A percentile compares a stretch with the other conserved stretches of the same genome.
Conservation (phyloP, 2,888 invertebrate genomes). For the Drosophila stalkeri region DNA sequence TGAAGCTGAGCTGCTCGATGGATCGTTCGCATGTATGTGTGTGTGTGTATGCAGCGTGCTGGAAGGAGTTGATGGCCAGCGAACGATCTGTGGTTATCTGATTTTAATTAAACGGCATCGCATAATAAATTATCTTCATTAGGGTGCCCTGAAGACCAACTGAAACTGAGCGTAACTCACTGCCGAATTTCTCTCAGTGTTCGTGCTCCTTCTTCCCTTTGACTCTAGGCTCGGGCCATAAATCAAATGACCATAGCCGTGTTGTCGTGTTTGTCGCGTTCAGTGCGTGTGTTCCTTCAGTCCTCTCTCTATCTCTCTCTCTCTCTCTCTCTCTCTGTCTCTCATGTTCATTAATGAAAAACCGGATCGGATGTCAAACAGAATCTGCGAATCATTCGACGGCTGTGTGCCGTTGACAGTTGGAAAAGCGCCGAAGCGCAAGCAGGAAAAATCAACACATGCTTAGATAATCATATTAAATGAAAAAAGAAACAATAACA, state of each 20-base stretch:
- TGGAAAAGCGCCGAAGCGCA: constrained; percentile 66
- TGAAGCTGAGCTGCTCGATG: constrained; percentile 34
- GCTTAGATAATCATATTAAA: constrained; percentile 69
- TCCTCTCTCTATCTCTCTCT: background rate
- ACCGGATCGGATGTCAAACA: constrained; percentile 77
- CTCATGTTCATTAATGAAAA: constrained; percentile 80
- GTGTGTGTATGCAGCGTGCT: constrained; percentile 23
- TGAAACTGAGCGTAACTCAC: constrained; percentile 35
- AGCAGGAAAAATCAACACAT: constrained; percentile 80
- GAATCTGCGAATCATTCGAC: constrained; percentile 80
- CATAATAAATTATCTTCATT: constrained; percentile 86
- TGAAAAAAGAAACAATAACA: constrained; percentile 1
- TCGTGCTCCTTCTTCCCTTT: constrained; percentile 9
- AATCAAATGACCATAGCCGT: constrained; percentile 58
- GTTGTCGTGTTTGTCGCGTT: constrained; percentile 36
- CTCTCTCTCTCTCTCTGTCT: constrained; percentile 3
- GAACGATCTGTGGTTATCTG: constrained; percentile 81
- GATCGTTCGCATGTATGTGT: constrained; percentile 4
- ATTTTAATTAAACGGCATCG: constrained; percentile 85
- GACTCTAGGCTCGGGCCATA: constrained; percentile 48
- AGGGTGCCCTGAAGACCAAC: constrained; percentile 53
- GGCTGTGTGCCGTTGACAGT: constrained; percentile 73
- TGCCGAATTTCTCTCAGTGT: constrained; percentile 42
- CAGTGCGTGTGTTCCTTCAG: constrained; percentile 68
- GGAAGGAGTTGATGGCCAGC: constrained; percentile 60